Evolutionary conservation across 2,113 vertebrate species (phyloP), one percentile per base, ranked within the genome.

Genomic region (Syngnathus scovelli): DNA sequence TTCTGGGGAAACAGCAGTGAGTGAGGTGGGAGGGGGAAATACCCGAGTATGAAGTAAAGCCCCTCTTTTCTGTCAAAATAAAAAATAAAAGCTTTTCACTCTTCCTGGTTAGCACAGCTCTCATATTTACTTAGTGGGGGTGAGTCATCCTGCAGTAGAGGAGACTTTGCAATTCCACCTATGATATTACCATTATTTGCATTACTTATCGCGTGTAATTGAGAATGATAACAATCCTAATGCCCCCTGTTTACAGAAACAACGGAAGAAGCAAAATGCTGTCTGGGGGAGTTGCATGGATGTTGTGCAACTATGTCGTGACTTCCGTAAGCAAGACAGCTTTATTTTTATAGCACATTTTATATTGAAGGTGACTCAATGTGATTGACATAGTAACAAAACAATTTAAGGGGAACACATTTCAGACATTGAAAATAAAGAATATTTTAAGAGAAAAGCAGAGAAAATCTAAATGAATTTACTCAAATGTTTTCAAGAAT

Each of bases 1-100:
- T 79, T 87, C 77, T 70, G 74, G 81, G 69, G 83, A 83, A 73
- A 71, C 74, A 64, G 72, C 75, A 82, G 67, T 78, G 76, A 80
- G 76, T 61, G 71, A 77, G 55, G 61, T 68, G 52, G 36, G 11
- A 70, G 55, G 63, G 71, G 56, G 77, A 7, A 38, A 43, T 13
- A 41, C 69, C 61, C 69, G 75, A 36, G 46, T 37, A 7, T 37
- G 21, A 75, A 83, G 81, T 77, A 80, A 59, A 79, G 72, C 61
- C 74, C 62, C 46, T 46, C 64, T 76, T 56, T 59, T 36, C 5
- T 27, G 44, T 59, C 41, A 69, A 74, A 82, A 75, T 75, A 82
- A 79, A 69, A 64, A 33, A 38, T 52, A 36, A 48, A 38, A 39
- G 33, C 15, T 64, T 72, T 72, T 72, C 36, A 67, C 79, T 81